Evolutionary conservation across 2,113 vertebrate species (phyloP).

Genomic region (Myotis davidii): DNA sequence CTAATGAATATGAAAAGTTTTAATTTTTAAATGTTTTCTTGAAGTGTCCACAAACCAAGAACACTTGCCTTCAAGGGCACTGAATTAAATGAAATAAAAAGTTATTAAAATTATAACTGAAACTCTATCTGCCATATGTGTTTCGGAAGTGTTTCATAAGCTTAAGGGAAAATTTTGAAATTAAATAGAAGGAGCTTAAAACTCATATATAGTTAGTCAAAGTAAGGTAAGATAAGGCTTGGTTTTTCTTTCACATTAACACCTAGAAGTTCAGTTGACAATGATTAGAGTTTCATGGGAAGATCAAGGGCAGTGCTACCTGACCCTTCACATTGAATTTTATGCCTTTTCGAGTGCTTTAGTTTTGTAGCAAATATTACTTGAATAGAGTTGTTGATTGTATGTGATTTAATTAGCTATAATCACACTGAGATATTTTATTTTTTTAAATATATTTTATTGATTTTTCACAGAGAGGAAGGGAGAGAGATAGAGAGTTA

Average conservation of each 20-base stretch:
- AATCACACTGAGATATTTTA: conserved; percentile 73
- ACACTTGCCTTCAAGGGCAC: background rate
- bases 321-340: conserved; percentile 54
- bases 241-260: conserved; percentile 49
- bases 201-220: conserved; percentile 29
- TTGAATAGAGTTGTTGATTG: conserved; percentile 66
- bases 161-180: background rate
- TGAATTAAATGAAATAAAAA: conserved; percentile 17
- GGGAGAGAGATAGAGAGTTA: too few species aligned
- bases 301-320: background rate
- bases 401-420: conserved; percentile 78
- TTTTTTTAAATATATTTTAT: too few species aligned
- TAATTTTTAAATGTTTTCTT: background rate
- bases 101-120: background rate
- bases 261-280: conserved; percentile 39
- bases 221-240: background rate
- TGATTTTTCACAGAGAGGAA: too few species aligned
- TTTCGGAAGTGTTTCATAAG: conserved; percentile 11
- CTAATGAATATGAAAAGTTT: background rate
- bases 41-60: background rate
- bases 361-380: conserved; percentile 67
- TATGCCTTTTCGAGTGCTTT: conserved; percentile 32
- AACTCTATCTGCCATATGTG: background rate
- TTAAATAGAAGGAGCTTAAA: conserved; percentile 35
- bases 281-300: conserved; percentile 26